These are phyloP conservation scores for Helicoverpa assulta DNA, from an alignment of 2,888 invertebrate species.

Conservation along the genomic window DNA sequence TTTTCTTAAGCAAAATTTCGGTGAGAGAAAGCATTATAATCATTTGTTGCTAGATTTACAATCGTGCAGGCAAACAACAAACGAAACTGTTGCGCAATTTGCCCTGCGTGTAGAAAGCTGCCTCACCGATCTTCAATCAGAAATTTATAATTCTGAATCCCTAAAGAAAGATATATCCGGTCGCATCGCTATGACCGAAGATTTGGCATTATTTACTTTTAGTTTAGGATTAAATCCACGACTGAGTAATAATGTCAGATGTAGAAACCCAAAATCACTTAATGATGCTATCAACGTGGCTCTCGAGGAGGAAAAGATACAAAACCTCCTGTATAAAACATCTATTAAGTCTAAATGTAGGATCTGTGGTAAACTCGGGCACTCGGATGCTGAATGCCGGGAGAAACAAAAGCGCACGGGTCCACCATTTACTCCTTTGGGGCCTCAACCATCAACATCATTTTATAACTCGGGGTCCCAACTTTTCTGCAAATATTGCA, in stretches of 20 bases:
- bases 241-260: slow-evolving; percentile 6
- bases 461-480: too few species aligned
- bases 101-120: slow-evolving; percentile 5
- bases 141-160: slow-evolving; percentile 5
- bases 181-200: slow-evolving; percentile 4
- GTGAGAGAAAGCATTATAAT: slow-evolving; percentile 6
- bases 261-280: slow-evolving; percentile 1
- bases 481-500: too few species aligned
- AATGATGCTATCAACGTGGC: slow-evolving; percentile 9
- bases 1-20: slow-evolving; percentile 9
- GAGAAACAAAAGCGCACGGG: slow-evolving; percentile 1
- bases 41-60: slow-evolving; percentile 7
- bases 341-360: slow-evolving; percentile 6
- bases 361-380: slow-evolving; percentile 2
- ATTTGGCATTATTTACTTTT: slow-evolving; percentile 10
- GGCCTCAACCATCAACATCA: too few species aligned
- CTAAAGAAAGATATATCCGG: slow-evolving; percentile 4
- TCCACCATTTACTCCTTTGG: background rate
- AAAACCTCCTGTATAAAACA: background rate
- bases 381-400: slow-evolving; percentile 2
- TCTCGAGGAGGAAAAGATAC: slow-evolving; percentile 6
- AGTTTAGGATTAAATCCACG: slow-evolving; percentile 1
- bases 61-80: slow-evolving; percentile 1
- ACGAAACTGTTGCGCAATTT: slow-evolving; percentile 5
- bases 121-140: slow-evolving; percentile 1